phyloP scores from a whole-genome alignment of 2,113 vertebrate genomes.

The Bombycilla garrulus region DNA sequence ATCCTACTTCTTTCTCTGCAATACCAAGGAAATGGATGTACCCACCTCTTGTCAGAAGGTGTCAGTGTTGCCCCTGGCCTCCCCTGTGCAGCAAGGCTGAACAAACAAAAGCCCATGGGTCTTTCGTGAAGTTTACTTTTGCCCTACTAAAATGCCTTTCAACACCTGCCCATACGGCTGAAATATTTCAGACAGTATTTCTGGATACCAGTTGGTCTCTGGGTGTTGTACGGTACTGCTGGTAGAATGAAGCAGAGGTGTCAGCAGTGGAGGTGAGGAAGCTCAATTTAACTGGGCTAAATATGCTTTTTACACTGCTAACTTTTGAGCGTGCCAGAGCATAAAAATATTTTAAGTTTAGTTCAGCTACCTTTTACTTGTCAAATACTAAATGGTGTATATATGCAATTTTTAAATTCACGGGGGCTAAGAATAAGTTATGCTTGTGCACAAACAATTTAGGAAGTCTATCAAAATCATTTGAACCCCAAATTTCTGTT shows the following conservation, averaged over 20 bases:
- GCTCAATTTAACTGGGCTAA: not conserved
- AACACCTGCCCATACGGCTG: not conserved
- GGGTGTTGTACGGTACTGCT: not conserved
- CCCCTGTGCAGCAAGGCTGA: not conserved
- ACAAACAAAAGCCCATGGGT: not conserved
- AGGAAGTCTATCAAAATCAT: not conserved
- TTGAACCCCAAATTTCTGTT: not conserved
- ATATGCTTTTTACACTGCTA: not conserved
- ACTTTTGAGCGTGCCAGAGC: not conserved
- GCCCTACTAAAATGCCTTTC: not conserved
- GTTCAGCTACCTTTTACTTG: not conserved
- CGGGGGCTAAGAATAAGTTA: not conserved
- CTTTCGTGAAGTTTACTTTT: not conserved
- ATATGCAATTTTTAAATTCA: not conserved
- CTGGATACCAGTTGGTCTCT: not conserved
- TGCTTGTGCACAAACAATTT: not conserved
- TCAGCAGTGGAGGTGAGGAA: not conserved
- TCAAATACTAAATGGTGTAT: not conserved
- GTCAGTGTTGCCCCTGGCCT: constrained; percentile 36
- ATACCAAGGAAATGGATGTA: not conserved
- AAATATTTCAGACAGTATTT: not conserved
- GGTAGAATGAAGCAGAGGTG: not conserved
- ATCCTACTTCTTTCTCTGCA: not conserved
- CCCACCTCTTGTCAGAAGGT: not conserved
- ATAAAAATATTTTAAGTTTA: not conserved